Evolutionary conservation across 2,888 invertebrate species (phyloP), one percentile per base, ranked within the genome.

Genomic region (Drosophila flavopinicola): DNA sequence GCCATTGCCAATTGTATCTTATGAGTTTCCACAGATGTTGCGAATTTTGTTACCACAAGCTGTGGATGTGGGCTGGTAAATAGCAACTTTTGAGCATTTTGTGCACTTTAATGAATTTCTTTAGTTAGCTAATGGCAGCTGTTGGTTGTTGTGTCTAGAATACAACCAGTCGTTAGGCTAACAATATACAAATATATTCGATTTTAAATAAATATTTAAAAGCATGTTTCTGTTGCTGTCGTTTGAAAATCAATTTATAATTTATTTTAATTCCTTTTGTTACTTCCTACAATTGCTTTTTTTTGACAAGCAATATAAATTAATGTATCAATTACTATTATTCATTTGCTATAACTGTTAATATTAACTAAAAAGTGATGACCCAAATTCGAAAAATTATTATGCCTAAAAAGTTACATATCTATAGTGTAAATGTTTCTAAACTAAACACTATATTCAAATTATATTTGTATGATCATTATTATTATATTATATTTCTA

Each of bases 1-100:
- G 39, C 35, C 37, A 35, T 29, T 35, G 41, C 41, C 15, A 67
- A 67, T 49, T 15, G 24, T 15, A 54, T 23, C 13, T 64, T 9
- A 17, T 6, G 51, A 23, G 23, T 13, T 20, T 52, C 6, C 9
- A 11, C 37, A 25, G 2, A 32, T 23, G 15, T 35, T 17, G 10
- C 4, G n/a, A 6, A 23, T 17, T 30, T 30, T n/a, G 10, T 3
- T 10, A 24, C 3, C 23, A 38, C 7, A 33, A 17, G 9, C 24
- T 17, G 32, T 10, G 5, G 7, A 1, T 39, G 20, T 25, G 15
- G 3, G 1, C n/a, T 3, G 11, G n/a, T 0, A 7, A 24, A 7
- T 1, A 9, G 1, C 2, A 33, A 33, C 23, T n/a, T 24, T 6
- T 24, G 4, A 45, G 3, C 15, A n/a, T 33, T 33, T 45, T 24